Percentiles rank a stretch among this genome's conserved stretches.
These are phyloP conservation scores for Psittacara wagleri DNA, from an alignment of 2,113 vertebrate genomes.

Conservation along the genomic window DNA sequence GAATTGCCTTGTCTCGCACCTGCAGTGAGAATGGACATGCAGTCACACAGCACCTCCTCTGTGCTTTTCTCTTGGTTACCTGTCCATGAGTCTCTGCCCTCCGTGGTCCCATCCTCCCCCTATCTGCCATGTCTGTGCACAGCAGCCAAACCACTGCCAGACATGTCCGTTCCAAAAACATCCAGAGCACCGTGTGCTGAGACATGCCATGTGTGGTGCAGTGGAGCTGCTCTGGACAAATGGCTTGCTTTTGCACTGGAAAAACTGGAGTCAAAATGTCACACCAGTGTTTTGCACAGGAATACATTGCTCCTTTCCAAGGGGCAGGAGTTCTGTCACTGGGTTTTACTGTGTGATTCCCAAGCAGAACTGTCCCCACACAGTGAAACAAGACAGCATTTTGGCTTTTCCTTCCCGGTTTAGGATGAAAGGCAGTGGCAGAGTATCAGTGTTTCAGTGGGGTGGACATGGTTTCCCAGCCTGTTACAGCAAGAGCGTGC, in stretches of 20 bases:
- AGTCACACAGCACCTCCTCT: neutral
- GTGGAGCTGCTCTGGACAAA: conserved; percentile 10
- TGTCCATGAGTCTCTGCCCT: neutral
- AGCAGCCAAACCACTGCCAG: neutral
- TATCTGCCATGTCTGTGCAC: neutral
- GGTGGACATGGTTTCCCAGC: neutral
- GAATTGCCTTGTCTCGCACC: neutral
- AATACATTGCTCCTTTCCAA: conserved; percentile 4
- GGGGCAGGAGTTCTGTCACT: neutral
- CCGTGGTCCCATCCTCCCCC: neutral
- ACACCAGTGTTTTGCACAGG: neutral
- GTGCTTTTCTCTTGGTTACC: neutral
- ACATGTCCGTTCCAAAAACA: neutral
- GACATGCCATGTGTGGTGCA: neutral
- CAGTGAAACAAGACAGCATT: neutral
- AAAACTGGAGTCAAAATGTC: conserved; percentile 44
- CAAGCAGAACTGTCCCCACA: neutral
- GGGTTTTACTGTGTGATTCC: neutral
- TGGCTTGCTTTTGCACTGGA: conserved; percentile 22
- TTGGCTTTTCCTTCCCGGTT: conserved; percentile 2
- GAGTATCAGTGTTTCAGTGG: neutral
- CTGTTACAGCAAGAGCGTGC: neutral
- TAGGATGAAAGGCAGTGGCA: neutral
- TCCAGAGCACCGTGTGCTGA: neutral
- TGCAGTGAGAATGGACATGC: neutral